phyloP scores from a whole-genome alignment of 2,888 invertebrate species.

The Xanthorhoe spadicearia region DNA sequence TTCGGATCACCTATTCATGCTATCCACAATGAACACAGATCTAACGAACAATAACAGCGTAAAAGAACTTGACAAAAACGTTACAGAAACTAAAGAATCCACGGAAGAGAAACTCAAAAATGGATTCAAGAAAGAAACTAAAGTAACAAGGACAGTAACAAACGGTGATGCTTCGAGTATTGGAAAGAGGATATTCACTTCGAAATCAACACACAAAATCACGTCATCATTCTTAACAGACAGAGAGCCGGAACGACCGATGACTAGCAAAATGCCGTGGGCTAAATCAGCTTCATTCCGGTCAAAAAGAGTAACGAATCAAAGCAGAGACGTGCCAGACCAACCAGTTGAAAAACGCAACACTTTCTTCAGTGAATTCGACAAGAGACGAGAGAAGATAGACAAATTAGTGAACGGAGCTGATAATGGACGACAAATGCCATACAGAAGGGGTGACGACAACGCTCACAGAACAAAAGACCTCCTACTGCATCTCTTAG shows the following conservation, averaged over 20 bases:
- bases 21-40: constrained; percentile 87
- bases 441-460: constrained; percentile 81
- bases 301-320: constrained; percentile 87
- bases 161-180: constrained; percentile 68
- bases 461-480: constrained; percentile 91
- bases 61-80: constrained; percentile 75
- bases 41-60: constrained; percentile 75
- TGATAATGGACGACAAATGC: constrained; percentile 73
- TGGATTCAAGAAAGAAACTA: constrained; percentile 70
- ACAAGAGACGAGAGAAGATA: constrained; percentile 74
- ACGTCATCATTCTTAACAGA: constrained; percentile 71
- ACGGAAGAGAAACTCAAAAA: constrained; percentile 72
- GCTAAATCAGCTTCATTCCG: constrained; percentile 75
- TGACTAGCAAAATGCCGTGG: constrained; percentile 84
- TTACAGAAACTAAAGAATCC: constrained; percentile 64
- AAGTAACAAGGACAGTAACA: constrained; percentile 63
- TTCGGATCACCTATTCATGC: constrained; percentile 90
- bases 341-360: constrained; percentile 85
- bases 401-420: constrained; percentile 75
- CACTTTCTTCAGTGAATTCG: constrained; percentile 81
- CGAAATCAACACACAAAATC: constrained; percentile 75
- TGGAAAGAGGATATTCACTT: constrained; percentile 69
- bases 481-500: constrained; percentile 88
- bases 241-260: constrained; percentile 71
- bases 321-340: constrained; percentile 90